Evolutionary conservation across 2,888 invertebrate species (phyloP).

Genomic region (Papilio gigon): DNA sequence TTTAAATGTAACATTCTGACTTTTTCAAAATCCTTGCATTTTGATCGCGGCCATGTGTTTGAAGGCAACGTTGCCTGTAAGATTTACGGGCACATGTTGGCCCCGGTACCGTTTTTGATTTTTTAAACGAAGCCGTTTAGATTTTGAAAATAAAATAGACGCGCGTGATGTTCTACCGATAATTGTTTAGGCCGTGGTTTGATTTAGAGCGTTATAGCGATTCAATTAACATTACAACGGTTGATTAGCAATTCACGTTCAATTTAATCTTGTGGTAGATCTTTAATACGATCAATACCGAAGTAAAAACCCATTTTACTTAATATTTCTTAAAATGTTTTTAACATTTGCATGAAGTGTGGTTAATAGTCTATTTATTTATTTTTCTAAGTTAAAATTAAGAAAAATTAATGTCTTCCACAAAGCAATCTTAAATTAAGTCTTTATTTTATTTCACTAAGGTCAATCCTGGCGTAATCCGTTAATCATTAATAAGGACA

Average conservation of each 20-base stretch:
- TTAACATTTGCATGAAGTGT: not conserved
- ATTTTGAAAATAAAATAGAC: constrained; percentile 8
- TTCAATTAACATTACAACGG: too few relatives aligned
- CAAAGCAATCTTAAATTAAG: not conserved
- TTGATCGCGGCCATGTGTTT: constrained; percentile 9
- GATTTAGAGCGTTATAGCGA: not conserved
- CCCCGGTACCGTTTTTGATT: constrained; percentile 11
- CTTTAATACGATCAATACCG: too few relatives aligned
- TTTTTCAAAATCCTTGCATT: constrained; percentile 21
- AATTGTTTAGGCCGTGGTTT: not conserved
- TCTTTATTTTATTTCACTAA: constrained; percentile 5
- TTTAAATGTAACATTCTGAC: constrained; percentile 6
- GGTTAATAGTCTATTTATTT: not conserved
- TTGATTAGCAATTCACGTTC: too few relatives aligned
- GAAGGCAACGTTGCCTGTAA: constrained; percentile 14
- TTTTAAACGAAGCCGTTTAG: constrained; percentile 5
- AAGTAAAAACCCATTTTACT: not conserved
- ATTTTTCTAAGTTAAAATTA: not conserved
- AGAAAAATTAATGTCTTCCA: not conserved
- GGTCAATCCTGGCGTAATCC: not conserved
- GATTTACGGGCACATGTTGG: constrained; percentile 17
- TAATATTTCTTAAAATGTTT: not conserved
- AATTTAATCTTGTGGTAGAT: too few relatives aligned
- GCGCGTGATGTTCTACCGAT: not conserved
- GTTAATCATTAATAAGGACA: constrained; percentile 2